phyloP scores from a whole-genome alignment of 2,113 vertebrate genomes.

The Pachypanchax playfairii region DNA sequence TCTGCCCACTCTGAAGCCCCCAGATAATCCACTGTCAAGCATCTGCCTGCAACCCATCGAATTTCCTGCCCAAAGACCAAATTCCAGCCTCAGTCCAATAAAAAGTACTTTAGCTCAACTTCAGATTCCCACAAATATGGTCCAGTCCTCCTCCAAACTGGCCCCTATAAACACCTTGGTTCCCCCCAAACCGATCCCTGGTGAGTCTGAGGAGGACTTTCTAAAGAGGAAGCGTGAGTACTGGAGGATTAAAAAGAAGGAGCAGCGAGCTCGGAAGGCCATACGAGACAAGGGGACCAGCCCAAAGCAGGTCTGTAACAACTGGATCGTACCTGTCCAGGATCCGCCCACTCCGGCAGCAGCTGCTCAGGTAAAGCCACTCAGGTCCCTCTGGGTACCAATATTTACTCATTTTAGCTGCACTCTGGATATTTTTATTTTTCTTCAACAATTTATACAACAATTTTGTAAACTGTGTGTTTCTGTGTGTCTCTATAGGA shows the following conservation, averaged over 20 bases:
- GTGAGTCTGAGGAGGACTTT: constrained; percentile 73
- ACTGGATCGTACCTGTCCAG: constrained; percentile 44
- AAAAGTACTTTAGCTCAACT: constrained; percentile 19
- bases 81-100: constrained; percentile 11
- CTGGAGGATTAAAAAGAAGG: constrained; percentile 84
- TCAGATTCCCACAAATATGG: constrained; percentile 6
- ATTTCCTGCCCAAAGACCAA: constrained; percentile 4
- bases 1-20: constrained; percentile 38
- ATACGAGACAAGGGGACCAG: constrained; percentile 50
- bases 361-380: not conserved
- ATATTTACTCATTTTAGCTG: not conserved
- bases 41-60: constrained; percentile 58
- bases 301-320: constrained; percentile 14
- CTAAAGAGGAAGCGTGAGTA: constrained; percentile 78
- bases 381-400: too few relatives aligned
- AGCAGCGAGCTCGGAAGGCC: constrained; percentile 81
- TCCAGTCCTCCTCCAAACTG: not conserved
- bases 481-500: constrained; percentile 34
- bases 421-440: too few relatives aligned
- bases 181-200: constrained; percentile 65
- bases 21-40: constrained; percentile 63
- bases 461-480: too few relatives aligned
- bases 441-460: too few relatives aligned
- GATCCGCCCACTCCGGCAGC: constrained; percentile 35
- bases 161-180: constrained; percentile 28